phyloP scores from a whole-genome alignment of 1,140 invertebrate species.

The Drosophila lowei region DNA sequence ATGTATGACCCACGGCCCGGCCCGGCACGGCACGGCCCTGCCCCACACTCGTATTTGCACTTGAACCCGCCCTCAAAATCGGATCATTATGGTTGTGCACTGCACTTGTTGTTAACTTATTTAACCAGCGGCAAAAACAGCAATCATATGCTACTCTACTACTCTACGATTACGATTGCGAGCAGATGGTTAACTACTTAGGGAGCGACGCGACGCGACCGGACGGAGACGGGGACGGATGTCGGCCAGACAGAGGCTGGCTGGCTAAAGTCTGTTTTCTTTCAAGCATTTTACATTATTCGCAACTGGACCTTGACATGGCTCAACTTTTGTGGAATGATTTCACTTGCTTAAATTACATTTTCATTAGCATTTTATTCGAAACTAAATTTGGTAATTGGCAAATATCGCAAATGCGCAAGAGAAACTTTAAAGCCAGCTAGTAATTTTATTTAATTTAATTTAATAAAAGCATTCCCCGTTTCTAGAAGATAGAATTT shows the following conservation, averaged over 20 bases:
- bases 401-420: no score
- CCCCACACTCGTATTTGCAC: constrained; percentile 43
- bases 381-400: constrained; percentile 9
- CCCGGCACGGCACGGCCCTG: constrained; percentile 13
- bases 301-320: constrained; percentile 69
- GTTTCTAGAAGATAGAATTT: no score
- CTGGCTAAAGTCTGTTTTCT: background rate
- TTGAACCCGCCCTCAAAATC: constrained; percentile 54
- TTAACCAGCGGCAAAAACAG: constrained; percentile 28
- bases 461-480: no score
- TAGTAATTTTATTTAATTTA: no score
- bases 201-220: no score
- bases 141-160: constrained; percentile 16
- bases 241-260: background rate
- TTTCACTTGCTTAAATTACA: constrained; percentile 30
- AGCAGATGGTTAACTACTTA: no score
- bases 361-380: background rate
- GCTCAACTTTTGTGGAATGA: constrained; percentile 31
- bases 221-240: no score
- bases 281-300: constrained; percentile 66
- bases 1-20: constrained; percentile 54
- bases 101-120: constrained; percentile 71
- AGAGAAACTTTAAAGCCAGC: no score
- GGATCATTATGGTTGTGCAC: constrained; percentile 38
- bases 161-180: no score